Conservation (phyloP, 2,888 invertebrate genomes). For the Napeogenes sylphis region DNA sequence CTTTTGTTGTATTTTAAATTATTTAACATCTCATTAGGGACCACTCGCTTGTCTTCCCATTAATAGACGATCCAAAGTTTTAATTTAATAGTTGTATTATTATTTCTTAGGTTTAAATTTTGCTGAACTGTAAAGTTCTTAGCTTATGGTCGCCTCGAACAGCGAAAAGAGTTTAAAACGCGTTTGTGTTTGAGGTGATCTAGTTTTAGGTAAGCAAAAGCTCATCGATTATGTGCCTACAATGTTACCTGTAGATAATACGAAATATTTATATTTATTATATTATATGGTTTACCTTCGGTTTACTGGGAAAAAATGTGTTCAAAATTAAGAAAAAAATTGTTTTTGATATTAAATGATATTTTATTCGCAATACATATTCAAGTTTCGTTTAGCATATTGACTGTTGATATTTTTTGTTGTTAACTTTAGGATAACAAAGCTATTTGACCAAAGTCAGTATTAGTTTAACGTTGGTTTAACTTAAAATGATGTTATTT, state of each 20-base stretch:
- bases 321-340: constrained; percentile 64
- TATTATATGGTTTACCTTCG: constrained; percentile 55
- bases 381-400: constrained; percentile 68
- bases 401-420: constrained; percentile 71
- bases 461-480: constrained; percentile 72
- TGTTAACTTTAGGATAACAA: constrained; percentile 75
- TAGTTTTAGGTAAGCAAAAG: constrained; percentile 56
- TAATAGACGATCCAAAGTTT: constrained; percentile 68
- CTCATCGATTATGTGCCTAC: constrained; percentile 75
- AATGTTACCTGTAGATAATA: constrained; percentile 75
- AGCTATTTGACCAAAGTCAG: constrained; percentile 79
- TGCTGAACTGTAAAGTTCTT: constrained; percentile 25
- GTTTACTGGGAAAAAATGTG: constrained; percentile 67
- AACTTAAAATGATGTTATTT: constrained; percentile 51
- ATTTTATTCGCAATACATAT: constrained; percentile 70
- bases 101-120: constrained; percentile 61
- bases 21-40: constrained; percentile 43
- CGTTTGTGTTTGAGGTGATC: constrained; percentile 22
- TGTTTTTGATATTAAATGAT: constrained; percentile 69
- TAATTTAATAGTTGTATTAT: constrained; percentile 52
- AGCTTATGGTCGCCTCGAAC: constrained; percentile 11
- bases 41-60: constrained; percentile 71
- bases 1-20: constrained; percentile 22
- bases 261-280: constrained; percentile 51
- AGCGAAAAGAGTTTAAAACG: constrained; percentile 12